phyloP scores from a whole-genome alignment of 2,888 invertebrate genomes.

The Exephanes ischioxanthus region DNA sequence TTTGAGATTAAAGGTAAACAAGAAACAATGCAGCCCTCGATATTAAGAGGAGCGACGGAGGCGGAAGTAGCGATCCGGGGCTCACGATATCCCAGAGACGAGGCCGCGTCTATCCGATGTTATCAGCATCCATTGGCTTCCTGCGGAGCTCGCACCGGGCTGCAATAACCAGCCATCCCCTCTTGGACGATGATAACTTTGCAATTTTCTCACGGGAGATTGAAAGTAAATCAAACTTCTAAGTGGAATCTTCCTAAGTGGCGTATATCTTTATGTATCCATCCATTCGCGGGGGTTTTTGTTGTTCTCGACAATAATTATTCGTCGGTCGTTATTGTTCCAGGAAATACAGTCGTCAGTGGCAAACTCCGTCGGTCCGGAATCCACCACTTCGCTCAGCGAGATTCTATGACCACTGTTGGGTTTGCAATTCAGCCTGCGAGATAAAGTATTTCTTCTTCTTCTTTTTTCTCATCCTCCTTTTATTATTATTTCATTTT shows the following conservation, averaged over 20 bases:
- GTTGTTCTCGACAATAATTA: background rate
- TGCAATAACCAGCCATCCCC: background rate
- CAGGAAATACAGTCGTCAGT: background rate
- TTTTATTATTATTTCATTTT: slow-evolving; percentile 25
- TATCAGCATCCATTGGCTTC: slow-evolving; percentile 6
- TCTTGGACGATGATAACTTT: slow-evolving; percentile 56
- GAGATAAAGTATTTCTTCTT: slow-evolving; percentile 20
- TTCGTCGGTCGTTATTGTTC: slow-evolving; percentile 1
- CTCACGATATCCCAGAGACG: slow-evolving; percentile 18
- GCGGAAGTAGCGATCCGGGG: background rate
- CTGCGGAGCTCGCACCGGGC: background rate
- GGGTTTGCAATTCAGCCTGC: background rate
- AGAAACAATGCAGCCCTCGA: slow-evolving; percentile 70
- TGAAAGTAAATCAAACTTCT: slow-evolving; percentile 67
- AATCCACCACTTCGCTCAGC: too few species aligned
- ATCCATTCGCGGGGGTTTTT: background rate
- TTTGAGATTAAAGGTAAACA: slow-evolving; percentile 79
- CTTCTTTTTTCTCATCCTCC: slow-evolving; percentile 46
- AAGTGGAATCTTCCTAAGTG: background rate
- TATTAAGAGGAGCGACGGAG: slow-evolving; percentile 61
- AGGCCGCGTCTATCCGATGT: slow-evolving; percentile 15
- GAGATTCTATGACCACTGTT: background rate
- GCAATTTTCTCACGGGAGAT: slow-evolving; percentile 70
- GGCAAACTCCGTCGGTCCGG: background rate
- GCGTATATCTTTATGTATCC: background rate